A percentile compares a stretch with the other conserved stretches of the same genome.
phyloP scores from a whole-genome alignment of 1,140 invertebrate genomes.

The Capitella teleta region DNA sequence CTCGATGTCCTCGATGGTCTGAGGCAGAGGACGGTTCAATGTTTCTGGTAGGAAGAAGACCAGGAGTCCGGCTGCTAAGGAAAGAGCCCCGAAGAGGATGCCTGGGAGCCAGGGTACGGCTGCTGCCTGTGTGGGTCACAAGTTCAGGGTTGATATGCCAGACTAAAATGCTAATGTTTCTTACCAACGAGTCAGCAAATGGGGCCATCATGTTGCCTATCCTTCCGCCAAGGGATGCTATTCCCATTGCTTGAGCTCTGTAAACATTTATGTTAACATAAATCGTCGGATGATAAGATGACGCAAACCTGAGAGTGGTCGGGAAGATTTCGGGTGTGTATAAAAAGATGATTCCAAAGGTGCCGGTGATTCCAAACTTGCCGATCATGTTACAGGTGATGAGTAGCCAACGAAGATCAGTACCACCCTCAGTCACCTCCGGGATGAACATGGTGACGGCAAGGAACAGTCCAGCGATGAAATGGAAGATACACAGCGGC shows the following conservation, averaged over 20 bases:
- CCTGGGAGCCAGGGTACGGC: slow-evolving; percentile 10
- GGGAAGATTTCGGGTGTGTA: slow-evolving; percentile 36
- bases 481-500: slow-evolving; percentile 22
- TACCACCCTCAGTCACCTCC: slow-evolving; percentile 19
- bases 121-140: slow-evolving; percentile 1
- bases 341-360: slow-evolving; percentile 44
- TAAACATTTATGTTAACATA: not conserved
- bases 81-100: slow-evolving; percentile 13
- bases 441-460: slow-evolving; percentile 25
- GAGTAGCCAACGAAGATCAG: slow-evolving; percentile 49
- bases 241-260: slow-evolving; percentile 12
- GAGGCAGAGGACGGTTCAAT: slow-evolving; percentile 14
- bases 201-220: slow-evolving; percentile 13
- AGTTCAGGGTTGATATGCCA: not conserved
- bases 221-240: slow-evolving; percentile 10
- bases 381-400: slow-evolving; percentile 64
- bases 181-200: slow-evolving; percentile 7
- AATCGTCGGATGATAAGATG: not conserved
- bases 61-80: slow-evolving; percentile 12
- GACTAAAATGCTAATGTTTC: not conserved
- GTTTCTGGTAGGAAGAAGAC: slow-evolving; percentile 15
- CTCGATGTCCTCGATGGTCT: slow-evolving; percentile 16
- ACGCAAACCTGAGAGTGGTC: slow-evolving; percentile 22
- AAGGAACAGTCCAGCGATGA: slow-evolving; percentile 26
- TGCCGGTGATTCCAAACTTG: slow-evolving; percentile 69